phyloP scores from a whole-genome alignment of 2,888 invertebrate genomes.

The Drosophila cognata region DNA sequence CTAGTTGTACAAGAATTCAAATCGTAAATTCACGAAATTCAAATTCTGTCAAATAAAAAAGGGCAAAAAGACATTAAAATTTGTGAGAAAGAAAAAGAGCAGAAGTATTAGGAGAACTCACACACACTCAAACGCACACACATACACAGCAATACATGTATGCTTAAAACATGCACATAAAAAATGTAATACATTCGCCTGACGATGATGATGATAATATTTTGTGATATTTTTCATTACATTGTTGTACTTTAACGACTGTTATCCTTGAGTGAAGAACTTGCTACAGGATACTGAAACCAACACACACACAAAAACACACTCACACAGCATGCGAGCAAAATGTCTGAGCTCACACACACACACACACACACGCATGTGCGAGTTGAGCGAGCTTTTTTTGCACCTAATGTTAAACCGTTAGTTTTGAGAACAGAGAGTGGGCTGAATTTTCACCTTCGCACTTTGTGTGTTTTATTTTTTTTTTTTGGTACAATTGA shows the following conservation, averaged over 20 bases:
- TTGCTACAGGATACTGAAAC: constrained; percentile 75
- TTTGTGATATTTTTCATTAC: constrained; percentile 79
- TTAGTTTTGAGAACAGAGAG: constrained; percentile 62
- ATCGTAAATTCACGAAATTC: constrained; percentile 62
- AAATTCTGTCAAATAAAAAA: constrained; percentile 50
- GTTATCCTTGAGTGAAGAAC: constrained; percentile 82
- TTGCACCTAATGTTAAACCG: constrained; percentile 71
- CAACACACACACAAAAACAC: constrained; percentile 42
- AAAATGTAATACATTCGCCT: constrained; percentile 68
- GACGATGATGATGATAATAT: constrained; percentile 75
- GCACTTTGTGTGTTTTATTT: constrained; percentile 62
- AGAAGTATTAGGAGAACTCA: constrained; percentile 37
- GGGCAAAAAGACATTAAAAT: constrained; percentile 53
- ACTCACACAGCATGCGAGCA: constrained; percentile 44
- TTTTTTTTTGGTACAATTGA: constrained; percentile 34
- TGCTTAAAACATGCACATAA: constrained; percentile 54
- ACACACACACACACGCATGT: constrained; percentile 58
- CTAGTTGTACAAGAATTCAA: constrained; percentile 15
- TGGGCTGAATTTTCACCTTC: constrained; percentile 76
- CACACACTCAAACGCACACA: constrained; percentile 30
- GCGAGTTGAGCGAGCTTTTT: constrained; percentile 77
- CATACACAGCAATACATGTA: constrained; percentile 22
- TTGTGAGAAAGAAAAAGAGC: constrained; percentile 31
- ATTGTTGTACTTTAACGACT: constrained; percentile 80
- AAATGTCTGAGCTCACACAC: constrained; percentile 38